Conservation (phyloP, 2,113 vertebrate species). For the Probosciger aterrimus region DNA sequence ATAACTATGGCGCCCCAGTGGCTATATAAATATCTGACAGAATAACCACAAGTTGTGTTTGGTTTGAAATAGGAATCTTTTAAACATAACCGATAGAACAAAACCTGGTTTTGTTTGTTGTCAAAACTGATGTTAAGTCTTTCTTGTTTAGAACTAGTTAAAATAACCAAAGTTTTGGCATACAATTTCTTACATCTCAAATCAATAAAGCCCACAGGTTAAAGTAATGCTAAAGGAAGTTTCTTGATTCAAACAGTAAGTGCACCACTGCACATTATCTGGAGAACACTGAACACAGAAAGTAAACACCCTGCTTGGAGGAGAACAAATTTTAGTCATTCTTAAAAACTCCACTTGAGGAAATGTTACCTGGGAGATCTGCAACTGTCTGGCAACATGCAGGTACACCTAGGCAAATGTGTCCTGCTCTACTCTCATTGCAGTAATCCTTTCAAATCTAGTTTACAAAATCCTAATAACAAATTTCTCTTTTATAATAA, state of each 20-base stretch:
- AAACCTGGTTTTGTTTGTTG: constrained; percentile 83
- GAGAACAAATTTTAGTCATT: constrained; percentile 21
- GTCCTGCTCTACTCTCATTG: neutral
- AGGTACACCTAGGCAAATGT: neutral
- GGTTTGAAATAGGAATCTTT: constrained; percentile 87
- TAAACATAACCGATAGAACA: constrained; percentile 78
- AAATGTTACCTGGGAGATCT: neutral
- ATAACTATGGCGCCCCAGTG: constrained; percentile 84
- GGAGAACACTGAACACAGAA: constrained; percentile 20
- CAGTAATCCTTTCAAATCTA: neutral
- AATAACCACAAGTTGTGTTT: constrained; percentile 91
- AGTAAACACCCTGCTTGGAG: constrained; percentile 15
- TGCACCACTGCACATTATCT: constrained; percentile 17
- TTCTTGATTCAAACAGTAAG: neutral
- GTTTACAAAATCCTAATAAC: neutral
- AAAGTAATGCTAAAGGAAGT: constrained; percentile 35
- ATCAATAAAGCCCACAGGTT: constrained; percentile 34
- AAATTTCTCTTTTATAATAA: neutral
- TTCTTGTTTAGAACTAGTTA: constrained; percentile 71
- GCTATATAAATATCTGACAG: constrained; percentile 87
- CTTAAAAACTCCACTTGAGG: constrained; percentile 8
- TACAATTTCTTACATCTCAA: constrained; percentile 50
- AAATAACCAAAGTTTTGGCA: constrained; percentile 55
- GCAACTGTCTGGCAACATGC: neutral
- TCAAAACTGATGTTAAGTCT: constrained; percentile 75